Evolutionary conservation across 2,113 vertebrate genomes (phyloP), one percentile per base, ranked within the genome.

Genomic region (Rhynchomys soricoides): DNA sequence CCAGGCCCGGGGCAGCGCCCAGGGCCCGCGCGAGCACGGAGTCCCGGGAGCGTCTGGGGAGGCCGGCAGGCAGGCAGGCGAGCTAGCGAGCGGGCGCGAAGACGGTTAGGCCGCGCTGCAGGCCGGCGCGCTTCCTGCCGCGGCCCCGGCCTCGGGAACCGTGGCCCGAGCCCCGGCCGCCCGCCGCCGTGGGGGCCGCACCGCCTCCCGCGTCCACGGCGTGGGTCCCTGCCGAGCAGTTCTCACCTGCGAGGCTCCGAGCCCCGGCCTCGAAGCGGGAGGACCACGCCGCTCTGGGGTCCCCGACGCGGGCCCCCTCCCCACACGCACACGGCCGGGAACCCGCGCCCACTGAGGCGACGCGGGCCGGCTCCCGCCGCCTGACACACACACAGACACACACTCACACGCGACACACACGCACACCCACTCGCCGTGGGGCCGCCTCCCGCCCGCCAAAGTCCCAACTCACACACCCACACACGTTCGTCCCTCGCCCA

Each of bases 71-170:
- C 71, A 1, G 34, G 92, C 90, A 13, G 73, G 89, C 50, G n/a
- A 26, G 62, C 59, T 21, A 17, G 64, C 31, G 24, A 43, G 86
- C 52, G 52, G 90, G 89, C 89, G 95, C 94, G 17, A 31, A 86
- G 89, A 82, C 96, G 94, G 96, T 95, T 98, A 97, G 97, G 97
- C 97, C 97, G 96, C 97, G 97, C 89, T 9, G 97, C 96, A 97
- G 96, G 96, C 97, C 88, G 55, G 93, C 81, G 94, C 94, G 96
- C 95, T 98, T 96, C 96, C 96, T 97, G 95, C 93, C 91, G 74
- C 74, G 94, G 97, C 92, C 88, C 89, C 90, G 68, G 92, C 82
- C 81, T 48, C 22, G 45, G 86, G 74, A 55, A 31, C 43, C 0
- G 89, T 77, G 70, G 86, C 55, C 59, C 34, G 90, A 8, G 66